Percentiles rank a stretch among this genome's conserved stretches.
phyloP scores from a whole-genome alignment of 2,797 vertebrate genomes.

The Tragelaphus oryx region DNA sequence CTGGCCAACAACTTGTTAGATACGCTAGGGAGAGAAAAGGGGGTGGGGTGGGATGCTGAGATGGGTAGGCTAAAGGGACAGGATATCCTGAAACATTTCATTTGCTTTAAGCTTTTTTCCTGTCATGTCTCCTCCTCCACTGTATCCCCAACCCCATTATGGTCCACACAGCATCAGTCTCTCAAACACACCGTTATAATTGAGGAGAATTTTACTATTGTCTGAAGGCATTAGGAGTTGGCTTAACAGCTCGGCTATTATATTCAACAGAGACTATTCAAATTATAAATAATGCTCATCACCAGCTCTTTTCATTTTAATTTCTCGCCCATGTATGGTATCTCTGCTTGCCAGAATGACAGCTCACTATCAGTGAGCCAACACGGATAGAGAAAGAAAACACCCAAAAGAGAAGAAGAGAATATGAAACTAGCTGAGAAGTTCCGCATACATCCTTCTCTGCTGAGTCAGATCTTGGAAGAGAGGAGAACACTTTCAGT shows the following conservation, averaged over 20 bases:
- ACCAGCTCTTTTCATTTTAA: conserved; percentile 27
- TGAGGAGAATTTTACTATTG: neutral
- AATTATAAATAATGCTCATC: conserved; percentile 37
- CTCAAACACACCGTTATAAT: neutral
- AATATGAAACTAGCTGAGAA: conserved; percentile 32
- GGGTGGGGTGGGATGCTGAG: neutral
- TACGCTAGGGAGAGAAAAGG: neutral
- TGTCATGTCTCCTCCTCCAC: neutral
- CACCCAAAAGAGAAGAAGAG: neutral
- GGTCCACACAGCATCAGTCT: neutral
- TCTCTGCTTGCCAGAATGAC: conserved; percentile 40
- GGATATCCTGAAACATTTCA: neutral
- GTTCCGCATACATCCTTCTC: neutral
- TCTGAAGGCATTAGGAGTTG: conserved; percentile 30
- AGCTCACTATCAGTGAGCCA: neutral
- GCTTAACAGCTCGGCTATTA: conserved; percentile 16
- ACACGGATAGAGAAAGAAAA: neutral
- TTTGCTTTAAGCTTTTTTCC: neutral
- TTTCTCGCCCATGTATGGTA: neutral
- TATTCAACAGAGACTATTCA: conserved; percentile 44
- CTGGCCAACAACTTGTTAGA: neutral
- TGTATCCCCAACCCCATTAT: neutral
- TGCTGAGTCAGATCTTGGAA: neutral
- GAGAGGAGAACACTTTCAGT: neutral
- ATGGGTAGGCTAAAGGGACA: neutral